These are phyloP conservation scores for Bos javanicus DNA, from an alignment of 2,113 vertebrate species.

Conservation along the genomic window DNA sequence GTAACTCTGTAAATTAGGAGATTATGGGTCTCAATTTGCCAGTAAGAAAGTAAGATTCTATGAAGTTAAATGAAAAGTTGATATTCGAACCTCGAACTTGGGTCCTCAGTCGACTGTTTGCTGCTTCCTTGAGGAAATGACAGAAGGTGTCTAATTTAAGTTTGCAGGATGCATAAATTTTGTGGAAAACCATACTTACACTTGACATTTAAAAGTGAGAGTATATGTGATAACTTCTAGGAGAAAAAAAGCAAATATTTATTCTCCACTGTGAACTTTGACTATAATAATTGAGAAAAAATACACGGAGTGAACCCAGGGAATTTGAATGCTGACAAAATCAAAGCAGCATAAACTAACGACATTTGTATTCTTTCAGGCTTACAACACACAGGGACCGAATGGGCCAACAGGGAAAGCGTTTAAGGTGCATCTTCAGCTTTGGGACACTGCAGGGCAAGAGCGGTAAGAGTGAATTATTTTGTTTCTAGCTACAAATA, in stretches of 20 bases:
- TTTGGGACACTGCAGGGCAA: constrained; percentile 98
- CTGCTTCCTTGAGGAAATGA: constrained; percentile 49
- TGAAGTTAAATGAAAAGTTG: constrained; percentile 7
- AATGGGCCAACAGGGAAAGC: constrained; percentile 90
- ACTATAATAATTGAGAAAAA: constrained; percentile 68
- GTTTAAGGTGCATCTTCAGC: constrained; percentile 96
- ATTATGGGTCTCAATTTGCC: neutral
- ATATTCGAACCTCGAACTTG: constrained; percentile 34
- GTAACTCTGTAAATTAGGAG: neutral
- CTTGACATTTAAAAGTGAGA: constrained; percentile 70
- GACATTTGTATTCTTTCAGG: constrained; percentile 74
- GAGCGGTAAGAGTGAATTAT: constrained; percentile 85
- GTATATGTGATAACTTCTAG: constrained; percentile 56
- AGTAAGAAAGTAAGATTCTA: neutral
- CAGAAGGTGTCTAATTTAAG: constrained; percentile 68
- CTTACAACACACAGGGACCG: constrained; percentile 88
- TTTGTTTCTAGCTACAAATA: neutral
- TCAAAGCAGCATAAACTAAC: neutral
- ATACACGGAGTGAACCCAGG: constrained; percentile 36
- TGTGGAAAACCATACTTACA: constrained; percentile 61
- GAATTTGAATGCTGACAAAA: constrained; percentile 37
- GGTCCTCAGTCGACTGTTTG: constrained; percentile 46
- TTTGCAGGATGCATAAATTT: constrained; percentile 51
- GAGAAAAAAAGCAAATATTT: constrained; percentile 68
- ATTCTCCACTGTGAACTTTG: constrained; percentile 71